Evolutionary conservation across 2,113 vertebrate genomes (phyloP).

Genomic region (Benitochromis conjunctus): DNA sequence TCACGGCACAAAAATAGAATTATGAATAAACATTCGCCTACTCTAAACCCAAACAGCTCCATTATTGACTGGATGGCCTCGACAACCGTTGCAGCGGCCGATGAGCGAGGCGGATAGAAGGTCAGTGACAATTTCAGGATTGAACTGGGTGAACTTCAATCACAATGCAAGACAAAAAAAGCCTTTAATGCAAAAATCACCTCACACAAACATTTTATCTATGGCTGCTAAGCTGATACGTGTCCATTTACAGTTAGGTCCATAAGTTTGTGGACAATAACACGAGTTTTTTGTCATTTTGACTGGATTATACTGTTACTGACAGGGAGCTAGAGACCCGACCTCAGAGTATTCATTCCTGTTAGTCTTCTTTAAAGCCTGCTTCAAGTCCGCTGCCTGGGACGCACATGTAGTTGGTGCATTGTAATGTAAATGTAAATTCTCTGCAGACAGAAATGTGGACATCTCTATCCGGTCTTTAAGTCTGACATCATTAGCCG

Average conservation of each 20-base stretch:
- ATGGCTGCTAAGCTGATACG: background rate
- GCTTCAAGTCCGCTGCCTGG: no score
- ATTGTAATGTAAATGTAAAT: background rate
- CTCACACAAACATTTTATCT: background rate
- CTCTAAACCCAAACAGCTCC: background rate
- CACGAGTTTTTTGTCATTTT: background rate
- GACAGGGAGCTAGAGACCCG: background rate
- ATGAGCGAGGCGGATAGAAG: background rate
- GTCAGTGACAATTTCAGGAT: background rate
- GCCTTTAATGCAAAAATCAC: background rate
- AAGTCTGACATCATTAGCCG: background rate
- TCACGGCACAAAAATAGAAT: background rate
- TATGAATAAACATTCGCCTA: background rate
- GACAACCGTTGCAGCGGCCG: background rate
- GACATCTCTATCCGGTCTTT: background rate
- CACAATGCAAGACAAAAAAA: background rate
- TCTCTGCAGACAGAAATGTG: background rate
- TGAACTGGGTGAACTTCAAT: background rate
- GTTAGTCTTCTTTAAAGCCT: no score
- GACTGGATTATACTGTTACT: background rate
- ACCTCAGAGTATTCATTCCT: no score
- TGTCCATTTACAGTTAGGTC: background rate
- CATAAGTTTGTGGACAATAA: background rate
- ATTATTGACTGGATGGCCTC: background rate
- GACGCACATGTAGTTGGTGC: no score